A percentile compares a stretch with the other conserved stretches of the same genome.
These are phyloP conservation scores for Penaeus chinensis DNA, from an alignment of 1,140 invertebrate genomes.

Conservation along the genomic window DNA sequence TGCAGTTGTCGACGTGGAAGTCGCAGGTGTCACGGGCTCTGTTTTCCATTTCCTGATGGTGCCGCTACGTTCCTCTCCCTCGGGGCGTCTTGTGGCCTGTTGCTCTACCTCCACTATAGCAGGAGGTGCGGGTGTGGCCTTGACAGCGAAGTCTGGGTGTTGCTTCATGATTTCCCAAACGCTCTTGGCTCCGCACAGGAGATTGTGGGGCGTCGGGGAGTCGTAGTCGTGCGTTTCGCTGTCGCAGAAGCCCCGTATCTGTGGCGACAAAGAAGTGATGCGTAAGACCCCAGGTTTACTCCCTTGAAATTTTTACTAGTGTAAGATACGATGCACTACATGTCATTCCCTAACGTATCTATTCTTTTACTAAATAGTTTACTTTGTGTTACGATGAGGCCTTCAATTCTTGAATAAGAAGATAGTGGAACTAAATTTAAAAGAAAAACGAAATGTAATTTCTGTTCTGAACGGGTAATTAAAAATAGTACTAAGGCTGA, in stretches of 20 bases:
- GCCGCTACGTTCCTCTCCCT: too few species aligned
- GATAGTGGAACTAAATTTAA: background rate
- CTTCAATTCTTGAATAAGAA: constrained; percentile 10
- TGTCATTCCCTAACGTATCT: too few species aligned
- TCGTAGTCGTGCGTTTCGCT: constrained; percentile 48
- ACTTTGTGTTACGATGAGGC: background rate
- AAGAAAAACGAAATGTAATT: too few species aligned
- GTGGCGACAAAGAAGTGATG: background rate
- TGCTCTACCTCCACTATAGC: too few species aligned
- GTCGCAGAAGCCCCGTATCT: constrained; percentile 56
- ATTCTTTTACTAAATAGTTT: background rate
- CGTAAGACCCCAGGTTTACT: background rate
- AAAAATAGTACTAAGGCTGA: background rate
- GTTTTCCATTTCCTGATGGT: too few species aligned
- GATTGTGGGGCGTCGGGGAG: constrained; percentile 52
- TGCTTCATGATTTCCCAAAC: constrained; percentile 52
- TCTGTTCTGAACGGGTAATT: too few species aligned
- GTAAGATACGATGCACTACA: background rate
- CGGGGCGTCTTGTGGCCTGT: too few species aligned
- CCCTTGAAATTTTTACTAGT: background rate
- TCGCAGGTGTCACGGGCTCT: too few species aligned
- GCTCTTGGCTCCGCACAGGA: constrained; percentile 49
- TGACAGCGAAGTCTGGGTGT: constrained; percentile 44
- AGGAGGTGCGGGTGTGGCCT: background rate
- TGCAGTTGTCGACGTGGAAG: too few species aligned